phyloP scores from a whole-genome alignment of 1,140 invertebrate genomes.

The Neodiprion lecontei region DNA sequence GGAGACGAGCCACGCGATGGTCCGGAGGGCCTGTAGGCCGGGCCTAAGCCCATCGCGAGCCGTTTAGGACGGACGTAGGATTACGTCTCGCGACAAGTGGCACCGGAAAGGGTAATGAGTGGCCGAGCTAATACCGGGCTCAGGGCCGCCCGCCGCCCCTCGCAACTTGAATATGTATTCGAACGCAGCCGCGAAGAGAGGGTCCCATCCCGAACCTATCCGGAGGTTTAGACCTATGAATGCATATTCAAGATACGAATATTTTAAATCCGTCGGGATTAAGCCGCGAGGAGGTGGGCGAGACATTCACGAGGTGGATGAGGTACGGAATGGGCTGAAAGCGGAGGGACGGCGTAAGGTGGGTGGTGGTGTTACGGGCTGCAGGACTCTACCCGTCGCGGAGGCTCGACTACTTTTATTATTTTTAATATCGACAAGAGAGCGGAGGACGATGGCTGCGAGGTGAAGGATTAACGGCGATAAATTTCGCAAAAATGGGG shows the following conservation, averaged over 20 bases:
- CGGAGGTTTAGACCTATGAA: constrained; percentile 42
- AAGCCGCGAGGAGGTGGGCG: constrained; percentile 21
- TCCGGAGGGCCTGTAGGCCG: neutral
- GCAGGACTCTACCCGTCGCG: too few species aligned
- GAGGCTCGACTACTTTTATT: constrained; percentile 43
- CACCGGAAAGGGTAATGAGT: constrained; percentile 47
- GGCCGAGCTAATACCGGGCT: constrained; percentile 42
- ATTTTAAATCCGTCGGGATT: constrained; percentile 58
- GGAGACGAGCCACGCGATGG: too few species aligned
- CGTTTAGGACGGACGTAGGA: constrained; percentile 37
- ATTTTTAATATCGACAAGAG: constrained; percentile 53
- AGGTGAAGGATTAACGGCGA: constrained; percentile 61
- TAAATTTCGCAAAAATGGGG: constrained; percentile 64
- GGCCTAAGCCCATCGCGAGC: constrained; percentile 25
- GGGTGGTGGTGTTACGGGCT: constrained; percentile 11
- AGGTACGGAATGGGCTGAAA: neutral
- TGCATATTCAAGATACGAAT: constrained; percentile 55
- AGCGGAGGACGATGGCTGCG: constrained; percentile 26
- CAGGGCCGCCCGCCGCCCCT: constrained; percentile 29
- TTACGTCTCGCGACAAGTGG: constrained; percentile 46
- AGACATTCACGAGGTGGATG: constrained; percentile 27
- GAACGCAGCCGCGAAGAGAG: neutral
- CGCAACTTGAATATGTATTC: constrained; percentile 23
- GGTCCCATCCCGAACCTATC: constrained; percentile 1
- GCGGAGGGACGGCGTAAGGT: neutral